These are phyloP conservation scores for Microplitis demolitor DNA, from an alignment of 1,140 invertebrate genomes.

Conservation along the genomic window DNA sequence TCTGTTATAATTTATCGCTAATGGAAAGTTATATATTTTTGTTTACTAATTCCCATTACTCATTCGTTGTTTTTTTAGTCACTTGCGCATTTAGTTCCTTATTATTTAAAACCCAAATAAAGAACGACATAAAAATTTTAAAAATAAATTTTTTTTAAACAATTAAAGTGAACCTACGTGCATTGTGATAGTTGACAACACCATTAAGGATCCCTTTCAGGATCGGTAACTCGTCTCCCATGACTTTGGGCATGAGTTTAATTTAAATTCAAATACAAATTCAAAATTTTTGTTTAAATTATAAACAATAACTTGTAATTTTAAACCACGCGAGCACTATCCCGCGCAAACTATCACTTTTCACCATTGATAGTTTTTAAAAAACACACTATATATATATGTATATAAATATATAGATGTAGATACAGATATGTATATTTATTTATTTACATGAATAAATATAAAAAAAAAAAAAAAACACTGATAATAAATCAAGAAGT, in stretches of 20 bases:
- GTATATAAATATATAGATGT: no score
- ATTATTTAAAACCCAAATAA: no score
- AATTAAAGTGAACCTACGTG: constrained; percentile 73
- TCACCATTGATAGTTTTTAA: constrained; percentile 37
- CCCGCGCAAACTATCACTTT: constrained; percentile 33
- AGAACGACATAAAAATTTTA: no score
- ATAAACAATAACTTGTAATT: background rate
- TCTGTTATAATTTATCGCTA: background rate
- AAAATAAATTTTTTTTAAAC: background rate
- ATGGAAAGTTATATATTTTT: no score
- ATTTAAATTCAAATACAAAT: constrained; percentile 20
- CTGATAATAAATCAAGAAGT: background rate
- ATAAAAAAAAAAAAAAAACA: background rate
- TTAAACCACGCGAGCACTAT: no score
- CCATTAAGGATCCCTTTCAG: constrained; percentile 87
- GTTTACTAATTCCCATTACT: no score
- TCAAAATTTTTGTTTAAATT: background rate
- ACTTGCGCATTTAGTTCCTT: no score
- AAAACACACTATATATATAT: no score
- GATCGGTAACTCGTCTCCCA: constrained; percentile 86
- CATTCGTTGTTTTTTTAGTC: no score
- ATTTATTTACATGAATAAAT: no score
- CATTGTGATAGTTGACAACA: constrained; percentile 86
- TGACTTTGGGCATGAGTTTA: constrained; percentile 48
- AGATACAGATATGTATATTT: no score